Evolutionary conservation across 2,888 invertebrate species (phyloP), one percentile per base, ranked within the genome.

Genomic region (Drosophila siamana): DNA sequence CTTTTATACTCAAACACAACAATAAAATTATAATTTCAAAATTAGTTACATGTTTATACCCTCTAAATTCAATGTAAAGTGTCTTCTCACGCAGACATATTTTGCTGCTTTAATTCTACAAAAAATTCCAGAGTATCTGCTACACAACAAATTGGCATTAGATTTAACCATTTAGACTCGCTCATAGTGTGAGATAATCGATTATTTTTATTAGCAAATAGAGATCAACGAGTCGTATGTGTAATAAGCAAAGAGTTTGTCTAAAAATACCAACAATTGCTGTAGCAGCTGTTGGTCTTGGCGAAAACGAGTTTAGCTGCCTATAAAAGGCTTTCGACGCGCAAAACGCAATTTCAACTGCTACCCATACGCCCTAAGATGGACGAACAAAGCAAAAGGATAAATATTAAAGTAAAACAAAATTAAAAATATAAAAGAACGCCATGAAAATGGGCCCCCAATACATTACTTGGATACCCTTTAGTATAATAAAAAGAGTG

Each of bases 291-390:
- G 36, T 38, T 38, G 36, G 5, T 6, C 1, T 38, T 15, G 15
- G 8, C 36, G 7, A 13, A 38, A 38, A 38, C 13, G 13, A 19
- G 33, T 48, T 69, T 60, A 51, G 50, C 68, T 59, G 56, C 40
- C 19, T 24, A 47, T 73, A 62, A 83, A 83, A 72, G 66, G 52
- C 63, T 69, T 62, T 52, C 11, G 47, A 44, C 46, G 51, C 63
- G 51, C 52, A 59, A 69, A 67, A 80, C 54, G 61, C 64, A 78
- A 81, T 84, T 78, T 70, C 70, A 65, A 72, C 60, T 60, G 15
- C 24, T 1, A 43, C 2, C 15, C n/a, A 11, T 4, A 38, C 36
- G 7, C 33, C 28, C n/a, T 41, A 55, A 9, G 28, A 60, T 36
- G 28, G 4, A 2, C 36, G 13, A 50, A n/a, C 40, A 55, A 48